Percentiles rank a stretch among this genome's conserved stretches.
These are phyloP conservation scores for Sycophila texana DNA, from an alignment of 2,888 invertebrate genomes.

Conservation along the genomic window DNA sequence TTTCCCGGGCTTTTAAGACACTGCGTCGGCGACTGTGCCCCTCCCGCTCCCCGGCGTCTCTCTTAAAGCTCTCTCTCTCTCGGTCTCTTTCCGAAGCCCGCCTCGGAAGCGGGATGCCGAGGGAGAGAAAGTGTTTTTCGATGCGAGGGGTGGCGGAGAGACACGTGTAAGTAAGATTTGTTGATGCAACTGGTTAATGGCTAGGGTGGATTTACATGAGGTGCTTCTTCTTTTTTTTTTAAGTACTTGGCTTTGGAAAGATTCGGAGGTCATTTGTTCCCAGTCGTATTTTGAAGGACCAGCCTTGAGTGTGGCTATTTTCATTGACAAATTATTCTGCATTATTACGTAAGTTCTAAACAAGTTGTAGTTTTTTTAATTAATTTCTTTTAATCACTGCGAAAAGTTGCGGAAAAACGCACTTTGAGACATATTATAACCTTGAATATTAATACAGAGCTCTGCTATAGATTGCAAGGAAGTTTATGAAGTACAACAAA, in stretches of 20 bases:
- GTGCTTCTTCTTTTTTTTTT: background rate
- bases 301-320: too few relatives aligned
- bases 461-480: background rate
- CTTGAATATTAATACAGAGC: too few relatives aligned
- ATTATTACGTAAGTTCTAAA: too few relatives aligned
- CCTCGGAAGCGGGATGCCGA: background rate
- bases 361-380: too few relatives aligned
- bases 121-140: conserved; percentile 3
- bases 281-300: too few relatives aligned
- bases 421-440: too few relatives aligned
- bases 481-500: background rate
- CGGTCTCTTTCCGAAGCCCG: background rate
- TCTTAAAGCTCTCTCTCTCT: background rate
- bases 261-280: too few relatives aligned
- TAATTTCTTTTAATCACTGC: too few relatives aligned
- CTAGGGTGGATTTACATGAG: conserved; percentile 10
- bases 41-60: too few relatives aligned
- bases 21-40: conserved; percentile 55
- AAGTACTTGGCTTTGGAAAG: too few relatives aligned
- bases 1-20: conserved; percentile 70
- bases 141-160: background rate
- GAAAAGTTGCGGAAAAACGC: too few relatives aligned
- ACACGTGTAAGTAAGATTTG: conserved; percentile 26
- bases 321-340: too few relatives aligned
- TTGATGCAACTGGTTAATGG: conserved; percentile 20